Percentiles rank a stretch among this genome's conserved stretches.
Conservation (phyloP, 2,797 vertebrate genomes). For the Vireo griseus region DNA sequence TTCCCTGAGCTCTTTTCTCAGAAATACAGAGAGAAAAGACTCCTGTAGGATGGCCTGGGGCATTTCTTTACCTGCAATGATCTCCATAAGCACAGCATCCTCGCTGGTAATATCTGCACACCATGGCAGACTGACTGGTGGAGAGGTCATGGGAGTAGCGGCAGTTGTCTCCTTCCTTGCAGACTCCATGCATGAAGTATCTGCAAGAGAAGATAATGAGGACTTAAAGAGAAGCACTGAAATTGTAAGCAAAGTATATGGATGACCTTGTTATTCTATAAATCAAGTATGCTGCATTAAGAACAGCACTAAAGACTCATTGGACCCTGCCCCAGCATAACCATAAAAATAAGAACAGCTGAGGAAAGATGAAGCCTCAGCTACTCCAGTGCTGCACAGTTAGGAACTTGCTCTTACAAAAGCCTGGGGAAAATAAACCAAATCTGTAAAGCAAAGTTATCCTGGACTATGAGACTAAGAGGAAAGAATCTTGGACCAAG, state of each 20-base stretch:
- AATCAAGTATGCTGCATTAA: not conserved
- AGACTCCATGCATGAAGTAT: conserved; percentile 98
- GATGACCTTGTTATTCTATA: not conserved
- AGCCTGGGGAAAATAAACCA: not conserved
- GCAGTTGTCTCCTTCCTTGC: conserved; percentile 97
- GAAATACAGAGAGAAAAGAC: not conserved
- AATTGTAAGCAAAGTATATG: not conserved
- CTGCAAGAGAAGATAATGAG: conserved; percentile 68
- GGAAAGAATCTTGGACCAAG: not conserved
- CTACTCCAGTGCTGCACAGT: not conserved
- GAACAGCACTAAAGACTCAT: not conserved
- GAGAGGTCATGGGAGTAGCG: conserved; percentile 94
- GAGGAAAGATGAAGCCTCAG: not conserved
- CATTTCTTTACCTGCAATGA: conserved; percentile 86
- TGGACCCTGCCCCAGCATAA: not conserved
- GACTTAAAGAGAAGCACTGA: not conserved
- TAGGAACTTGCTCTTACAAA: not conserved
- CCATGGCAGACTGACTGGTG: conserved; percentile 87
- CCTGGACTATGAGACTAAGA: not conserved
- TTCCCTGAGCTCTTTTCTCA: not conserved
- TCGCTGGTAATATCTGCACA: conserved; percentile 96
- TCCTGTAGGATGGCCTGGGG: not conserved
- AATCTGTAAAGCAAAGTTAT: not conserved
- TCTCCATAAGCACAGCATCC: conserved; percentile 96
- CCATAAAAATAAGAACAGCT: not conserved